Conservation (phyloP, 1,140 invertebrate species). For the Rhagoletis zephyria region DNA sequence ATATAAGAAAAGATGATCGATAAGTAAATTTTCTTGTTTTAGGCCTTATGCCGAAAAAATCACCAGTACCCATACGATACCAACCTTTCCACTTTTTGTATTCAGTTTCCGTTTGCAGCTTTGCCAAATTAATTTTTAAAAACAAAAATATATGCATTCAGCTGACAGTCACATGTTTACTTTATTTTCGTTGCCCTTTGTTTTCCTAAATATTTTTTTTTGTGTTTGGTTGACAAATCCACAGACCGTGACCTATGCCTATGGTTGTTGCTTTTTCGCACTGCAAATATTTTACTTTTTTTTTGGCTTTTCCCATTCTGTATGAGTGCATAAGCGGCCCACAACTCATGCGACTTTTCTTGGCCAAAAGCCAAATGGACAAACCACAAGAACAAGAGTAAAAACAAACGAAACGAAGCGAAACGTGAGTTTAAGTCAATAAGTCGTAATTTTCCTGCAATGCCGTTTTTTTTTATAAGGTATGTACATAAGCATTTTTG, state of each 20-base stretch:
- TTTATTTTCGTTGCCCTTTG: too few species aligned
- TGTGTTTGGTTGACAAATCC: background rate
- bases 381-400: conserved; percentile 25
- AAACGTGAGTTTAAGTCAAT: conserved; percentile 47
- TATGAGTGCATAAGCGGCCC: conserved; percentile 7
- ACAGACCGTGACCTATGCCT: background rate
- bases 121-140: background rate
- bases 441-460: background rate
- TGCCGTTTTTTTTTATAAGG: background rate
- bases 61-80: too few species aligned
- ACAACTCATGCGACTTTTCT: conserved; percentile 14
- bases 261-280: background rate
- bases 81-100: too few species aligned
- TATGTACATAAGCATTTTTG: background rate
- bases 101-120: background rate
- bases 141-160: background rate
- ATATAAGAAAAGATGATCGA: too few species aligned
- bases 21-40: too few species aligned
- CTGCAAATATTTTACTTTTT: background rate
- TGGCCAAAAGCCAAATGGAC: conserved; percentile 28
- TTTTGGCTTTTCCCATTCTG: background rate
- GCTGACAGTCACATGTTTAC: background rate
- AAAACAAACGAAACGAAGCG: conserved; percentile 17
- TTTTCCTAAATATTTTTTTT: too few species aligned
- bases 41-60: too few species aligned